phyloP scores from a whole-genome alignment of 2,797 vertebrate species.

The Artibeus lituratus region DNA sequence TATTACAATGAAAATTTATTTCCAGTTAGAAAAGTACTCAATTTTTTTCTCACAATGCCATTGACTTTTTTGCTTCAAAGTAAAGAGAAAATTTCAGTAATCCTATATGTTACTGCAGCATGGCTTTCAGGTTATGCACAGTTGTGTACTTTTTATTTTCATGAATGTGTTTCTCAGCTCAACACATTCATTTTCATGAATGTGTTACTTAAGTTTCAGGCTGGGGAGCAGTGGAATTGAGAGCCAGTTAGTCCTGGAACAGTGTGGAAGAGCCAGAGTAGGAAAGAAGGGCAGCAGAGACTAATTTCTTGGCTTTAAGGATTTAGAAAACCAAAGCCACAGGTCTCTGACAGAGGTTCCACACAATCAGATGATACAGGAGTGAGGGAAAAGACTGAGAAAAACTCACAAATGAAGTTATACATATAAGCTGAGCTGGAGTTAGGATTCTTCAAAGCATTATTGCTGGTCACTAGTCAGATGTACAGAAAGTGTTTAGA shows the following conservation, averaged over 20 bases:
- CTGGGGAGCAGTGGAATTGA: background rate
- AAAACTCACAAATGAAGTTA: background rate
- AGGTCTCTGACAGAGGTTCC: background rate
- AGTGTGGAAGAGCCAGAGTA: background rate
- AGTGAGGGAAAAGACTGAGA: background rate
- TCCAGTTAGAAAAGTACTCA: background rate
- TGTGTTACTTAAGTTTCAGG: background rate
- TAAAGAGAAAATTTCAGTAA: background rate
- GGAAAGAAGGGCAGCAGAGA: background rate
- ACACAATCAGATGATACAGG: background rate
- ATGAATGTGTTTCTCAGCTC: background rate
- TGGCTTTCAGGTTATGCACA: background rate
- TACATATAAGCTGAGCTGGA: background rate
- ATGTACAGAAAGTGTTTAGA: background rate
- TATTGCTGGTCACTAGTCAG: background rate
- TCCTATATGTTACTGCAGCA: background rate
- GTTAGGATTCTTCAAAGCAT: background rate
- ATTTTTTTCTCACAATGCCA: background rate
- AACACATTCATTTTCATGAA: background rate
- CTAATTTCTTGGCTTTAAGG: background rate
- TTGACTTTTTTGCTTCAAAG: background rate
- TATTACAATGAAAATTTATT: background rate
- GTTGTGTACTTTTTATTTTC: background rate
- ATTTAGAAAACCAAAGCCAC: background rate
- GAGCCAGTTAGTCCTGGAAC: background rate